phyloP scores from a whole-genome alignment of 2,113 vertebrate genomes.

The Tympanuchus pallidicinctus region DNA sequence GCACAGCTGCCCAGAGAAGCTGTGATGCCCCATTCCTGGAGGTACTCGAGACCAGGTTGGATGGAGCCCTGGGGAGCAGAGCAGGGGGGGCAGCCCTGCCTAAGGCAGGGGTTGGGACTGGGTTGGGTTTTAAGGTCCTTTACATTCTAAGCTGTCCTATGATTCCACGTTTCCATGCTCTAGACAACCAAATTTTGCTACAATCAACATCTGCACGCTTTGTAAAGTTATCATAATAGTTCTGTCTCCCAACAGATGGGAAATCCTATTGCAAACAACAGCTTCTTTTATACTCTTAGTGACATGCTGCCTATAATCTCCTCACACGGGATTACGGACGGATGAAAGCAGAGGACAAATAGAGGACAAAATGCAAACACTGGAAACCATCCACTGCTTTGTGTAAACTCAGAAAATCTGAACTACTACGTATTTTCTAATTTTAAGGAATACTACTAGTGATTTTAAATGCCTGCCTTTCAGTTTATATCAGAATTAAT shows the following conservation, averaged over 20 bases:
- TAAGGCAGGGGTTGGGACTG: too few species aligned
- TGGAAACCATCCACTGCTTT: neutral
- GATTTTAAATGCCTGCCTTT: neutral
- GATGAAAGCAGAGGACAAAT: conserved; percentile 74
- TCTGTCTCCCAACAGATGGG: neutral
- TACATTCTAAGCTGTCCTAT: too few species aligned
- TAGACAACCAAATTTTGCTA: neutral
- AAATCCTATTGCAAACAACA: conserved; percentile 50
- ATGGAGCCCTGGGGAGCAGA: too few species aligned
- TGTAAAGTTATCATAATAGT: accelerated
- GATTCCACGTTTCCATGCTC: neutral
- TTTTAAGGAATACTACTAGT: neutral
- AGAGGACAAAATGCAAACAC: conserved; percentile 51
- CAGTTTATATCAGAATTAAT: neutral
- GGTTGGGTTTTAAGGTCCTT: too few species aligned
- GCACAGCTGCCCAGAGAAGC: too few species aligned
- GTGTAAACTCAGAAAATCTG: neutral
- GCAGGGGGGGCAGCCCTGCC: too few species aligned
- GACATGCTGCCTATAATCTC: conserved; percentile 57
- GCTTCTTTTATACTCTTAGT: conserved; percentile 48
- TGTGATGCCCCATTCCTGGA: too few species aligned
- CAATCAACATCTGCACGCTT: neutral
- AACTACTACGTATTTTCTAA: neutral
- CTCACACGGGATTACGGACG: conserved; percentile 65
- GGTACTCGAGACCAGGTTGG: too few species aligned